phyloP scores from a whole-genome alignment of 2,888 invertebrate genomes.

The Frankliniella intonsa region DNA sequence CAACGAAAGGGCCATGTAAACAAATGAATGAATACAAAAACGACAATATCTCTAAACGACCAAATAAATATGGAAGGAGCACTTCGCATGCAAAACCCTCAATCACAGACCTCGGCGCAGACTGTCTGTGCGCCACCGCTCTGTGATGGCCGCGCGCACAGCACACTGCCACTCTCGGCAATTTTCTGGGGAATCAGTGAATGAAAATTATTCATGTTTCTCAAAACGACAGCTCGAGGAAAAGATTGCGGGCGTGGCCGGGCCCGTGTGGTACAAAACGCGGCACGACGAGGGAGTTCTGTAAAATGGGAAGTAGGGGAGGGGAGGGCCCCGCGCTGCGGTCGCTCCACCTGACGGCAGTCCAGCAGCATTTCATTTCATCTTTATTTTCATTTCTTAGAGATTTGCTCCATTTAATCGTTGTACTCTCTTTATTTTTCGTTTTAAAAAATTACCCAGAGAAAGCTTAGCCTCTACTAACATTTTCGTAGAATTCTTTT shows the following conservation, averaged over 20 bases:
- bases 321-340: too few species aligned
- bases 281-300: too few species aligned
- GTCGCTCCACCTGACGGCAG: too few species aligned
- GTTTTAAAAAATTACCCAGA: too few species aligned
- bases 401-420: too few species aligned
- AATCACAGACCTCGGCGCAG: background rate
- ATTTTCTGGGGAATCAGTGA: background rate
- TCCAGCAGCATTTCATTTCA: too few species aligned
- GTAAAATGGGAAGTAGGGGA: too few species aligned
- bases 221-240: background rate
- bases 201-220: constrained; percentile 24
- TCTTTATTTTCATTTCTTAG: background rate
- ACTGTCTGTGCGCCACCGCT: background rate
- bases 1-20: background rate
- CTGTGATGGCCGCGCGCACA: background rate
- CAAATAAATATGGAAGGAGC: constrained; percentile 20
- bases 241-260: background rate
- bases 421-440: too few species aligned
- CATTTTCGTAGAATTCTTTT: too few species aligned
- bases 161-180: background rate
- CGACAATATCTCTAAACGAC: constrained; percentile 13
- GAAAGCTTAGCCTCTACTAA: too few species aligned
- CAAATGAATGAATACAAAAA: constrained; percentile 16
- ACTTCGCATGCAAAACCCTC: constrained; percentile 19
- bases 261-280: background rate